Base-by-base conservation (phyloP, 2,888 invertebrate species). In the Spicauda simplicius region DNA sequence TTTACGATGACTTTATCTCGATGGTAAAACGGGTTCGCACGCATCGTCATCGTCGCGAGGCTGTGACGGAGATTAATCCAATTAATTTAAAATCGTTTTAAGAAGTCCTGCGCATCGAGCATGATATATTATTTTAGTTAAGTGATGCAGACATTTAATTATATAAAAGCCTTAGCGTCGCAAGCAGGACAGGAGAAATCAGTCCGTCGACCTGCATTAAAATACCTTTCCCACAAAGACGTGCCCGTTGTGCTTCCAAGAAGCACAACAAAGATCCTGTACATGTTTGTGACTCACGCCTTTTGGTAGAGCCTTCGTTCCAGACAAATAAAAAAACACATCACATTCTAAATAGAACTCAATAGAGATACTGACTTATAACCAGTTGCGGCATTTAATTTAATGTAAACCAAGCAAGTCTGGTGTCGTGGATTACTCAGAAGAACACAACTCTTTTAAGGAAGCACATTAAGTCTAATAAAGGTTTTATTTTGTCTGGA, bases 191-290 rank as follows among this genome's bases (percentile, higher is more conserved):
- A 83, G 84, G 84, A 86, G 86, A 88, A 89, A 88, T 87, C 87
- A 80, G 89, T 83, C 84, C 88, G 79, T 82, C 86, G 90, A 88
- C 88, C 88, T 83, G 88, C 83, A 86, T 88, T 87, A 86, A 87
- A 86, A 82, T 84, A 81, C 84, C 86, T 87, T 91, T 88, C 86
- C 87, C 90, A 91, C 90, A 89, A 88, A 88, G 87, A 86, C 78
- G 80, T 80, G 81, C 78, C 84, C 82, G 84, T 78, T 79, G 83
- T 80, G 84, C 81, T 93, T 93, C 92, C 87, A 82, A 83, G 92
- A 93, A 93, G 83, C 83, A 85, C 82, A 91, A 93, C 92, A 92
- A 93, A 92, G 93, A 90, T 93, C 90, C 90, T 87, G 86, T 83
- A 80, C 86, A 77, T 76, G 61, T 84, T 81, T 80, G 84, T 91